Conservation (phyloP, 2,797 vertebrate species). For the Heteromormyrus szaboi region DNA sequence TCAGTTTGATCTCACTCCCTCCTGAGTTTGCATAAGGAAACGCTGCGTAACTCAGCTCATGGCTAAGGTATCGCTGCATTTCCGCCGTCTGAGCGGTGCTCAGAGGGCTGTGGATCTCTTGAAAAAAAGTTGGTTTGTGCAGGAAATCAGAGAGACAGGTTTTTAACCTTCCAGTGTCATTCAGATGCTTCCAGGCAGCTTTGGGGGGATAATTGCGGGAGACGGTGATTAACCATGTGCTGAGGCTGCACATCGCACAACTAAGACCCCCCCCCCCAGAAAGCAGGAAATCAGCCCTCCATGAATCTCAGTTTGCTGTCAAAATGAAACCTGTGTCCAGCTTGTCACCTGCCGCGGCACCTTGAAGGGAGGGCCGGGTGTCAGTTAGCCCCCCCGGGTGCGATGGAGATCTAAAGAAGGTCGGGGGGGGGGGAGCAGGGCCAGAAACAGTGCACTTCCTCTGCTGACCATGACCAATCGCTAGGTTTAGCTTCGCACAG, state of each 20-base stretch:
- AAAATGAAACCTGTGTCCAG: not conserved
- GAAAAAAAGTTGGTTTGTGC: not conserved
- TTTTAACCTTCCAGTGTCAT: not conserved
- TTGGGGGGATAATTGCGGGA: not conserved
- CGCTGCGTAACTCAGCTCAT: not conserved
- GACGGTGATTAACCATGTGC: not conserved
- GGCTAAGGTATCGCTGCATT: not conserved
- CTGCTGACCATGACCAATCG: not conserved
- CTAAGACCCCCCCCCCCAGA: not conserved
- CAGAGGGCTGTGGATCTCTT: not conserved
- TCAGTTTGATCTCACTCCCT: not conserved
- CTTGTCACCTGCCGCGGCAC: not conserved
- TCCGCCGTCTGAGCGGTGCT: not conserved
- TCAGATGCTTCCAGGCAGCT: not conserved
- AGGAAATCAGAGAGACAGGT: not conserved
- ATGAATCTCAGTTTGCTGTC: constrained; percentile 50
- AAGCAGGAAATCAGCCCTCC: constrained; percentile 30
- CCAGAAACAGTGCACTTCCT: not conserved
- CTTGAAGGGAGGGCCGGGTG: not conserved
- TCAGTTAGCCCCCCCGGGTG: not conserved
- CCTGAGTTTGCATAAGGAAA: not conserved
- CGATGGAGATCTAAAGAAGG: not conserved
- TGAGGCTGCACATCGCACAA: not conserved
- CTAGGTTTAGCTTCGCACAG: not conserved
- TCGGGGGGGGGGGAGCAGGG: not conserved